Base-by-base conservation (phyloP, 2,888 invertebrate species). In the Escarpia spicata region DNA sequence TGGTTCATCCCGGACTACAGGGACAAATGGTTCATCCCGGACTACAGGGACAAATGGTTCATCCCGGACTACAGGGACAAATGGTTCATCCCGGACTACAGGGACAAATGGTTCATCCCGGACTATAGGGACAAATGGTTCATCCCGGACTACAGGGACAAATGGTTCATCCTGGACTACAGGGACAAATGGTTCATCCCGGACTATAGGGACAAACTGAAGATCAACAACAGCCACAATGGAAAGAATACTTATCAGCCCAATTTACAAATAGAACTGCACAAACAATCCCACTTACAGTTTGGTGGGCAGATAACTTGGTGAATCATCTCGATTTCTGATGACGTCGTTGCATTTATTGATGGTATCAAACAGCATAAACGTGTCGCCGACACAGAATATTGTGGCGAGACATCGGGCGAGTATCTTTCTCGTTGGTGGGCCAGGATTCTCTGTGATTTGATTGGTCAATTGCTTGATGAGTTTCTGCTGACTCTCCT, bases 271-370 rank as follows among this genome's bases (percentile, higher is more conserved):
- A 91, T 31, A 19, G n/a, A 43, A 44, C 91, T 31, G 4, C 91
- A 91, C 12, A n/a, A 91, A 44, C 26, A 43, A 91, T 10, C 75
- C 44, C 92, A 96, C 98, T 98, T 97, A 99, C 99, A 99, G 97
- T 97, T 98, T 98, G 3, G 99, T 98, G 12, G 99, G 98, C 94
- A 99, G 97, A 96, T 98, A 99, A 95, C 98, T 98, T 0, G 99
- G 99, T 0, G 99, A 99, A 96, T 99, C 99, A 97, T 99, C 99
- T 96, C 99, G 99, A 95, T 98, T 98, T 97, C 98, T 98, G 93
- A 99, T 97, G 94, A 99, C 98, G 96, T 99, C 99, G 97, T 99
- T 99, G 97, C 99, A 99, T 95, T 98, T 98, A 97, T 99, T 99
- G 92, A 99, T 99, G 3, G 99, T 99, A 95, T 99, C 99, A 96